Evolutionary conservation across 2,113 vertebrate species (phyloP).

Genomic region (Bostrychus sinensis): DNA sequence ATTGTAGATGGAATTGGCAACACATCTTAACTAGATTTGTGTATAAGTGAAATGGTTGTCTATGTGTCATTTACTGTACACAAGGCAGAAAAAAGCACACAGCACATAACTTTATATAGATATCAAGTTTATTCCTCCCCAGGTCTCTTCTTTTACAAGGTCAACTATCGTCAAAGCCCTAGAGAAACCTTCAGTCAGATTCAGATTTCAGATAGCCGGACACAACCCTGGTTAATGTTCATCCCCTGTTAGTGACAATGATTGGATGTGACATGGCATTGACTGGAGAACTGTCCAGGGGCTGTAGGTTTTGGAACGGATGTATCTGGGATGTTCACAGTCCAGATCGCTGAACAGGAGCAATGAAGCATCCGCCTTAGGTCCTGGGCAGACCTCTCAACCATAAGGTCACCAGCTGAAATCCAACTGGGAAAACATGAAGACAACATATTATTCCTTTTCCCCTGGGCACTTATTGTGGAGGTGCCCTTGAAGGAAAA

Average conservation of each 20-base stretch:
- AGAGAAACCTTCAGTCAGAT: slow-evolving; percentile 7
- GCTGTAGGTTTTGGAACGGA: slow-evolving; percentile 19
- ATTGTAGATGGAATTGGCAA: too few relatives aligned
- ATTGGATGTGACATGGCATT: slow-evolving; percentile 30
- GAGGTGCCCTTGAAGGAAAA: slow-evolving; percentile 34
- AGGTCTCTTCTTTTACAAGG: slow-evolving; percentile 11
- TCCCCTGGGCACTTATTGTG: neutral
- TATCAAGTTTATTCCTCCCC: slow-evolving; percentile 38
- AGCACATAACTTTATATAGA: too few relatives aligned
- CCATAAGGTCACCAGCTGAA: slow-evolving; percentile 23
- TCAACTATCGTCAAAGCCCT: slow-evolving; percentile 26
- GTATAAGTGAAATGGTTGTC: neutral
- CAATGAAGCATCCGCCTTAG: slow-evolving; percentile 30
- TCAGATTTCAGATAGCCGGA: slow-evolving; percentile 17
- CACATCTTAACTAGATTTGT: too few relatives aligned
- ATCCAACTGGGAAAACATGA: slow-evolving; percentile 19
- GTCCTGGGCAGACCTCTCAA: slow-evolving; percentile 3
- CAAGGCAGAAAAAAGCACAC: neutral
- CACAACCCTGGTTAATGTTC: slow-evolving; percentile 13
- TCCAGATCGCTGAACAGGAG: slow-evolving; percentile 21
- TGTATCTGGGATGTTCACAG: slow-evolving; percentile 24
- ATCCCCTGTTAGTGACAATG: slow-evolving; percentile 29
- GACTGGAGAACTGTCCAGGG: slow-evolving; percentile 7
- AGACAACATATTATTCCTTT: neutral
- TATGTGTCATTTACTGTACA: neutral